Percentiles rank a stretch among this genome's conserved stretches.
Evolutionary conservation across 2,888 invertebrate genomes (phyloP).

Genomic region (Nephrotoma appendiculata): DNA sequence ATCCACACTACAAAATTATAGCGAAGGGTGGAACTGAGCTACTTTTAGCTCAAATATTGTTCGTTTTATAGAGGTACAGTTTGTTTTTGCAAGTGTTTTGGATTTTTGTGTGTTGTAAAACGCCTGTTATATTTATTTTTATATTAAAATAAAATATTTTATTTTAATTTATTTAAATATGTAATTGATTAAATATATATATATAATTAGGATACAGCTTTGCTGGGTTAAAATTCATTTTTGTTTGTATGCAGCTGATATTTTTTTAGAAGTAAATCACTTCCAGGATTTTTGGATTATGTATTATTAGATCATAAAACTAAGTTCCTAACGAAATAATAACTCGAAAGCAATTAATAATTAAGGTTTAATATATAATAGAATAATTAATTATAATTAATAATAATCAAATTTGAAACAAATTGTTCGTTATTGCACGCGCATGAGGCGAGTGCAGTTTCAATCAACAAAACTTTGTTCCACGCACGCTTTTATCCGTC

Average conservation of each 20-base stretch:
- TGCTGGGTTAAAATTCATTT: background rate
- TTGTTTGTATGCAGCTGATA: background rate
- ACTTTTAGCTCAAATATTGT: background rate
- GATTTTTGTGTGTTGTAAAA: background rate
- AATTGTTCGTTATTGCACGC: background rate
- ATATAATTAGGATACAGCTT: background rate
- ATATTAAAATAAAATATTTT: background rate
- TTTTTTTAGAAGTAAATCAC: background rate
- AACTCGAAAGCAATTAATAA: background rate
- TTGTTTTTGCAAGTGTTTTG: background rate
- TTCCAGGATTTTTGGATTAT: background rate
- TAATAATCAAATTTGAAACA: background rate
- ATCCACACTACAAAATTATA: background rate
- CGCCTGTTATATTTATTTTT: background rate
- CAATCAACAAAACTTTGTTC: constrained; percentile 98
- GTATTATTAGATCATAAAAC: background rate
- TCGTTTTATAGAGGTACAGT: background rate
- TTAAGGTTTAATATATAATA: background rate
- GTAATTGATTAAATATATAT: background rate
- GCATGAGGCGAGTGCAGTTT: background rate
- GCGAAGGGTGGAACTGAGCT: background rate
- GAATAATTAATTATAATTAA: background rate
- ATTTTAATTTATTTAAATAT: background rate
- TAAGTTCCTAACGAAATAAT: background rate
- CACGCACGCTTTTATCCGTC: constrained; percentile 97